Base-by-base conservation (phyloP, 2,888 invertebrate genomes). In the Alitta virens region DNA sequence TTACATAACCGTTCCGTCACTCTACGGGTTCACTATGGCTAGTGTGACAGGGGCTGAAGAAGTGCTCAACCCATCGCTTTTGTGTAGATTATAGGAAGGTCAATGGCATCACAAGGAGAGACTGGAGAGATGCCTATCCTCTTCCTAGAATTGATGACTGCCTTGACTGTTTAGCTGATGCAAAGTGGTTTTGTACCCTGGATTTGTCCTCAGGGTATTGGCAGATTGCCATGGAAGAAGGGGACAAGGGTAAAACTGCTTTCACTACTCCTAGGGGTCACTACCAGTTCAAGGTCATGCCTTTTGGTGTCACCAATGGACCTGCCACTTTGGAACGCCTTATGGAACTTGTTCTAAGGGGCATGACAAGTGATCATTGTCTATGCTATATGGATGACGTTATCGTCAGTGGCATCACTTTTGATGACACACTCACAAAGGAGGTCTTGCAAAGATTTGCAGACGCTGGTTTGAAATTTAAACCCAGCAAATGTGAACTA, bases 101-200 rank as follows among this genome's bases (percentile, higher is more conserved):
- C 25, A 69, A 69, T 53, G 27, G 33, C 5, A 57, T 64, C 3
- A 67, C 68, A 2, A 21, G 25, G 1, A 63, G 66, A n/a, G n/a
- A n/a, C n/a, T 14, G 18, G 14, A 27, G 51, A 40, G 68, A 70
- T 54, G 59, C 63, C 0, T 64, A 66, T 43, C 68, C 65, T 0
- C 27, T 70, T 2, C 67, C 69, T 12, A 57, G 40, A 26, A 60
- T 69, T 23, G 56, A 59, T 1, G 56, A 62, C 7, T 57, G 61
- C 23, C 52, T 73, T 1, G 69, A 66, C 49, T 46, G 60, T n/a
- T 51, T 71, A 18, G 26, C 68, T 16, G 72, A 70, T 0, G 60
- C 65, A 1, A 12, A 54, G 14, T 70, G 62, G 62, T 72, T 71
- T 43, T 60, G 59, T 24, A 62, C 60, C 1, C 24, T 53, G 5